Evolutionary conservation across 1,140 invertebrate genomes (phyloP).

Genomic region (Ridgeia piscesae): DNA sequence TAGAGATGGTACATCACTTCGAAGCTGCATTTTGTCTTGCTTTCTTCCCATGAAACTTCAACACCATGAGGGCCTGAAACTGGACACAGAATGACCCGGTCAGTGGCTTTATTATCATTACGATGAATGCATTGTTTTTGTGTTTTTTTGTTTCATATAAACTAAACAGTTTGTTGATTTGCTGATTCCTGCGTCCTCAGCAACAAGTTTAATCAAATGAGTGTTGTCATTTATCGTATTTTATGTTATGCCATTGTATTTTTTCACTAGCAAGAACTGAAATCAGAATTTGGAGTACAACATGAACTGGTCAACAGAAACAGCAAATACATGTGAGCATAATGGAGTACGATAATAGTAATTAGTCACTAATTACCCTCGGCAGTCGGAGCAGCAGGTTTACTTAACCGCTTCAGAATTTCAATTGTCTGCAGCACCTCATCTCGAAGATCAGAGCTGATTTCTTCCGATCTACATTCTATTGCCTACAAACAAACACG

Average conservation of each 20-base stretch:
- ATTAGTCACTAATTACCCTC: constrained; percentile 11
- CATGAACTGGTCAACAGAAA: not conserved
- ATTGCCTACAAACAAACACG: constrained; percentile 32
- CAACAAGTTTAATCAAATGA: too few species aligned
- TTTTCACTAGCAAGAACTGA: too few species aligned
- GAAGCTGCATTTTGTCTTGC: constrained; percentile 49
- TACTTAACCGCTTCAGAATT: constrained; percentile 49
- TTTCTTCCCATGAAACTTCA: constrained; percentile 39
- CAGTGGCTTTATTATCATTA: not conserved
- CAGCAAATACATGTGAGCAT: not conserved
- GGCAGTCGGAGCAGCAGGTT: constrained; percentile 38
- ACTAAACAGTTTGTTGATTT: too few species aligned
- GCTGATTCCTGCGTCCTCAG: too few species aligned
- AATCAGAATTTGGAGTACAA: too few species aligned
- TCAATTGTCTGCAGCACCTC: constrained; percentile 49
- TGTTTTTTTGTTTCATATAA: too few species aligned
- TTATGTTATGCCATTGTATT: too few species aligned
- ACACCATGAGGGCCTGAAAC: constrained; percentile 38
- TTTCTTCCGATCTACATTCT: constrained; percentile 34
- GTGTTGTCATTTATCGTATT: not conserved
- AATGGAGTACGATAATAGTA: not conserved
- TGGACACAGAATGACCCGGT: constrained; percentile 30
- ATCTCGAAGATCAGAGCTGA: constrained; percentile 48
- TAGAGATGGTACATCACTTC: constrained; percentile 48
- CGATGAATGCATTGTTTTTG: not conserved